Evolutionary conservation across 2,797 vertebrate species (phyloP).

Genomic region (Sparus aurata): DNA sequence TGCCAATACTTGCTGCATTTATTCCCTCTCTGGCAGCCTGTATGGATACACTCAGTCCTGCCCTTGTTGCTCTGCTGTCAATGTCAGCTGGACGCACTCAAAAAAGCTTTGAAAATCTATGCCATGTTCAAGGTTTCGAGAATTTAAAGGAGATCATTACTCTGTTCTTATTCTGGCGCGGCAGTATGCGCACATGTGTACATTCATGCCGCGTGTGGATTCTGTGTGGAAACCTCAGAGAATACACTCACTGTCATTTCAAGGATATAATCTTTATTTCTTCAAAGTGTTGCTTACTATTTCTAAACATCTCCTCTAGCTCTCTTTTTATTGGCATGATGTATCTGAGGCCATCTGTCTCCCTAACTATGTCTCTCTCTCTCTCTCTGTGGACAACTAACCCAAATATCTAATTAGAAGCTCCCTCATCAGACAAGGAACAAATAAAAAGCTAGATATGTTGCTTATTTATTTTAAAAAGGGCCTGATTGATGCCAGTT

Average conservation of each 20-base stretch:
- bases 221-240: too few relatives aligned
- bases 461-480: background rate
- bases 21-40: constrained; percentile 1
- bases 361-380: background rate
- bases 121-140: background rate
- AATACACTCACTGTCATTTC: background rate
- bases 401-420: background rate
- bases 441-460: background rate
- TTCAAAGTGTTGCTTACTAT: background rate
- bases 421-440: constrained; percentile 1
- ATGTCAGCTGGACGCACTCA: constrained; percentile 17
- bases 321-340: constrained; percentile 9
- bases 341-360: constrained; percentile 10
- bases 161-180: background rate
- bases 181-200: background rate
- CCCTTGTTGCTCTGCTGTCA: constrained; percentile 40
- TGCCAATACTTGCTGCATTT: constrained; percentile 54
- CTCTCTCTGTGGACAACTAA: background rate
- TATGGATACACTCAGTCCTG: constrained; percentile 17
- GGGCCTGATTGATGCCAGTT: background rate
- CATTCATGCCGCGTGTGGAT: background rate
- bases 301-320: background rate
- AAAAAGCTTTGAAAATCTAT: background rate
- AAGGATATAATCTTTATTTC: background rate
- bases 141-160: background rate